Conservation (phyloP, 2,797 vertebrate genomes). For the Dicrostonyx torquatus region DNA sequence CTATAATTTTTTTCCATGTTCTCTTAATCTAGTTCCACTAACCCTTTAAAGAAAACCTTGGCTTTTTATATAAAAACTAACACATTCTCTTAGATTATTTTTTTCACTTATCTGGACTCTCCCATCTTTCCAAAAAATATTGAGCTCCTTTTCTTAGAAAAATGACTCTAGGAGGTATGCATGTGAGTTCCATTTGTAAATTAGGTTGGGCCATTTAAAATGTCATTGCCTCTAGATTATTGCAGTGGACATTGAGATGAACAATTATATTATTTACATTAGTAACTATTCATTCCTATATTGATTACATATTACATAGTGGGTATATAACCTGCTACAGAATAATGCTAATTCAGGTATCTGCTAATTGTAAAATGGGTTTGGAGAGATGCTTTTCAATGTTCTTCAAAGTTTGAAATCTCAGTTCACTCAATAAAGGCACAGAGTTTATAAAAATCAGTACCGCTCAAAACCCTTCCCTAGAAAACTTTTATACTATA, state of each 20-base stretch:
- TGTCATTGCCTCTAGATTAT: neutral
- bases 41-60: neutral
- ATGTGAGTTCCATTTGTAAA: neutral
- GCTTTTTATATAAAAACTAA: neutral
- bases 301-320: neutral
- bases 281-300: neutral
- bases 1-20: neutral
- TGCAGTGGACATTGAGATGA: neutral
- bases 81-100: neutral
- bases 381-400: slow-evolving; percentile 1
- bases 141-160: neutral
- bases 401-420: neutral
- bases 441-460: neutral
- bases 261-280: neutral
- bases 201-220: neutral
- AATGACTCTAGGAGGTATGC: neutral
- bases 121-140: neutral
- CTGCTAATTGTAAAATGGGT: neutral
- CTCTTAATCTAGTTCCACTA: neutral
- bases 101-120: neutral
- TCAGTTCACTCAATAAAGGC: neutral
- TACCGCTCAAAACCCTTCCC: neutral
- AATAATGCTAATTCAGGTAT: neutral
- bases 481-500: neutral
- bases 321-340: neutral